phyloP scores from a whole-genome alignment of 1,140 invertebrate genomes.

The Rhopalosiphum padi region DNA sequence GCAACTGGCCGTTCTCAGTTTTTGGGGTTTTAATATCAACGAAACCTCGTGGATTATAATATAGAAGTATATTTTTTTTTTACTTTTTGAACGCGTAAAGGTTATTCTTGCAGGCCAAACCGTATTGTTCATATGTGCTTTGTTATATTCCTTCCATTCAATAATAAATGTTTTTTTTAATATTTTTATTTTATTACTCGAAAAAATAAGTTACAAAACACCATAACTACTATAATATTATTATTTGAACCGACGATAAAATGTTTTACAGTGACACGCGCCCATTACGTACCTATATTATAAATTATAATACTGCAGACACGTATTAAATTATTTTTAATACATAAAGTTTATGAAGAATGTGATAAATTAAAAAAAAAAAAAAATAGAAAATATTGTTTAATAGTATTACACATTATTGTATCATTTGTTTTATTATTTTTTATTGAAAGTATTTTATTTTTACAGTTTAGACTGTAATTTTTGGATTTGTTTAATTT shows the following conservation, averaged over 20 bases:
- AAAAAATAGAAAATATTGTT: neutral
- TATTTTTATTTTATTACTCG: conserved; percentile 15
- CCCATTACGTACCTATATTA: neutral
- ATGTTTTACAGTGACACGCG: neutral
- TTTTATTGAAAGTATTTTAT: neutral
- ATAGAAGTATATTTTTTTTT: conserved; percentile 6
- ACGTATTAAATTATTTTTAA: neutral
- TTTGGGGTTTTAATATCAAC: conserved; percentile 41
- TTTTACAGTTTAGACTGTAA: neutral
- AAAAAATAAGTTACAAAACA: neutral
- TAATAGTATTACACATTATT: neutral
- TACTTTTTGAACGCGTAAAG: neutral
- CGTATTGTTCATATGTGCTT: neutral
- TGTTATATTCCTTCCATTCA: conserved; percentile 27
- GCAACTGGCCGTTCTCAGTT: conserved; percentile 39
- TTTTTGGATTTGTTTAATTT: neutral
- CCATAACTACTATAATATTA: neutral
- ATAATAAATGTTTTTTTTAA: neutral
- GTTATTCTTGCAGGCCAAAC: conserved; percentile 15
- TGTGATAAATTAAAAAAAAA: conserved; percentile 8
- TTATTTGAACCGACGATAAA: neutral
- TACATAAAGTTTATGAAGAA: neutral
- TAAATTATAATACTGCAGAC: neutral
- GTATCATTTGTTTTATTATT: neutral
- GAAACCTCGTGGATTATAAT: conserved; percentile 38